Conservation (phyloP, 2,113 vertebrate genomes). For the Microcebus griseorufus region DNA sequence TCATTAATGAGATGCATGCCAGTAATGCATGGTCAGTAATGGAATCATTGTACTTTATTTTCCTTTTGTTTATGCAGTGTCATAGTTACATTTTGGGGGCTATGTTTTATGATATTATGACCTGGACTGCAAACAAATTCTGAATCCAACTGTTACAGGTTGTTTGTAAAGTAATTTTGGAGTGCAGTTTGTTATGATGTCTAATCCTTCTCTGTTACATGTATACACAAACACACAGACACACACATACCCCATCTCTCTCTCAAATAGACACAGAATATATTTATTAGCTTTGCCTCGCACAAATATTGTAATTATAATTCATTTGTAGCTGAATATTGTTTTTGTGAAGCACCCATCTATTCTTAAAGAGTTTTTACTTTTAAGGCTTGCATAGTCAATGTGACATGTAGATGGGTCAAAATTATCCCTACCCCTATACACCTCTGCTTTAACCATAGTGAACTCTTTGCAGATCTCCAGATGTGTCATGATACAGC, state of each 20-base stretch:
- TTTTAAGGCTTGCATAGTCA: slow-evolving; percentile 24
- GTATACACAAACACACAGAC: not conserved
- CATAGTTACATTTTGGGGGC: slow-evolving; percentile 74
- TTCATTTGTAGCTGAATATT: not conserved
- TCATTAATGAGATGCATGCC: slow-evolving; percentile 60
- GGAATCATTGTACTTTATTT: slow-evolving; percentile 69
- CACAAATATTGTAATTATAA: not conserved
- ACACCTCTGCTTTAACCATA: not conserved
- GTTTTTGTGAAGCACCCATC: not conserved
- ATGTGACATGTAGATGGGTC: not conserved
- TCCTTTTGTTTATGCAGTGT: slow-evolving; percentile 71
- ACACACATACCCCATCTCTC: not conserved
- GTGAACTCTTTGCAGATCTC: not conserved
- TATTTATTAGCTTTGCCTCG: not conserved
- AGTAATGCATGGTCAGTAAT: slow-evolving; percentile 25
- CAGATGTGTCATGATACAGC: not conserved
- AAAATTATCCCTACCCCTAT: not conserved
- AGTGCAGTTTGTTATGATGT: slow-evolving; percentile 69
- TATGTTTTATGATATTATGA: slow-evolving; percentile 73
- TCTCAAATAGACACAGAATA: slow-evolving; percentile 69
- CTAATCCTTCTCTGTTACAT: slow-evolving; percentile 60
- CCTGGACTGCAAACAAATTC: slow-evolving; percentile 76
- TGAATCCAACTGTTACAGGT: slow-evolving; percentile 73
- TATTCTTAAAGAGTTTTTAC: slow-evolving; percentile 10
- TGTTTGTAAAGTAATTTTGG: slow-evolving; percentile 65